Evolutionary conservation across 2,888 invertebrate species (phyloP).

Genomic region (Amaurobius ferox): DNA sequence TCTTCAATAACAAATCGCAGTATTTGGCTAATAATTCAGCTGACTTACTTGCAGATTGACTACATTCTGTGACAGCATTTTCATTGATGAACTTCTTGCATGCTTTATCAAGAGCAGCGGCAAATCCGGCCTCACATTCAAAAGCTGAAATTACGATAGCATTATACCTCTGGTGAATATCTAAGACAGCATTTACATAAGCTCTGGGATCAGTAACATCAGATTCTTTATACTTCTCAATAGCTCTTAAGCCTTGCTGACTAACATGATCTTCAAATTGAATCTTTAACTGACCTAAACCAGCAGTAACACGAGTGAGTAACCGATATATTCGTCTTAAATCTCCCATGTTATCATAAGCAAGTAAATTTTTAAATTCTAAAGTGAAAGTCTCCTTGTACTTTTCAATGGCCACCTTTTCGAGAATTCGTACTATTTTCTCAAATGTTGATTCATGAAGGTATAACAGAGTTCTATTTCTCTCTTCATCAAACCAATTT

Average conservation of each 20-base stretch:
- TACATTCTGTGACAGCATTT: conserved; percentile 94
- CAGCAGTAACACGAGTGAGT: conserved; percentile 93
- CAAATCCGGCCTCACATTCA: conserved; percentile 91
- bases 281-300: conserved; percentile 90
- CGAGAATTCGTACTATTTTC: conserved; percentile 91
- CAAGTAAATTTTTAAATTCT: conserved; percentile 93
- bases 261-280: conserved; percentile 95
- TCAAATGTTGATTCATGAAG: conserved; percentile 95
- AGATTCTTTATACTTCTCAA: conserved; percentile 93
- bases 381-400: conserved; percentile 96
- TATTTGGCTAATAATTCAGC: conserved; percentile 98
- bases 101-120: conserved; percentile 80
- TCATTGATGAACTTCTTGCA: conserved; percentile 98
- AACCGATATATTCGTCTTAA: conserved; percentile 95
- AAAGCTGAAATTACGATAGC: conserved; percentile 94
- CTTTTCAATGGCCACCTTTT: conserved; percentile 95
- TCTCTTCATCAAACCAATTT: conserved; percentile 89
- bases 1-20: conserved; percentile 96
- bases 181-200: conserved; percentile 96
- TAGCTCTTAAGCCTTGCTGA: conserved; percentile 91
- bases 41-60: conserved; percentile 88
- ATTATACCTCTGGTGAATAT: conserved; percentile 97
- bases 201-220: conserved; percentile 96
- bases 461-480: conserved; percentile 94
- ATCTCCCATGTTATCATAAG: conserved; percentile 95